Conservation (phyloP, 2,797 vertebrate species). For the Ataeniobius toweri region DNA sequence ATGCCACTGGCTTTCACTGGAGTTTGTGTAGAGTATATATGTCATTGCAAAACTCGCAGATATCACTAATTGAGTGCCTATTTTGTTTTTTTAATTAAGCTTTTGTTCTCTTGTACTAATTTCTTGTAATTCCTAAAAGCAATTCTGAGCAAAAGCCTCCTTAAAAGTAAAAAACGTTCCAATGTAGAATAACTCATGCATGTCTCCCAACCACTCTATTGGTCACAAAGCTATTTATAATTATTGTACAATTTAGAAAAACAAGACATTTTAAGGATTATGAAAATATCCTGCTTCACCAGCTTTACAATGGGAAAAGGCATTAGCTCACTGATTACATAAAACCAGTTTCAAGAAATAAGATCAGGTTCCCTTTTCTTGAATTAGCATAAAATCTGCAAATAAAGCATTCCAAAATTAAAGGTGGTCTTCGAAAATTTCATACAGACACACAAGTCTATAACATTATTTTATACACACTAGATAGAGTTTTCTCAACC, state of each 20-base stretch:
- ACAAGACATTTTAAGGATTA: constrained; percentile 74
- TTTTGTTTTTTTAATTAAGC: constrained; percentile 21
- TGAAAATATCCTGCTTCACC: constrained; percentile 74
- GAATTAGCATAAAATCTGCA: constrained; percentile 36
- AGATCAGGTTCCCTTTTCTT: constrained; percentile 20
- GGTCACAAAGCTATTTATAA: constrained; percentile 78
- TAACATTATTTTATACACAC: constrained; percentile 18
- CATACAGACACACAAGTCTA: constrained; percentile 24
- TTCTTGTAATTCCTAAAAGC: constrained; percentile 23
- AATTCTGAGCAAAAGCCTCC: constrained; percentile 63
- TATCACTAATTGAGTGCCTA: constrained; percentile 34
- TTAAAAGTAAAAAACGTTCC: constrained; percentile 51
- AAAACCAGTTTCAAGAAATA: constrained; percentile 48
- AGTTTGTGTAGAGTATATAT: constrained; percentile 39
- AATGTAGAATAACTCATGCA: constrained; percentile 70
- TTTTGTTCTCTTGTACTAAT: constrained; percentile 54
- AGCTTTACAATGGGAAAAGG: constrained; percentile 63
- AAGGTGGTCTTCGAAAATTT: constrained; percentile 35
- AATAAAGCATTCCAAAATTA: constrained; percentile 53
- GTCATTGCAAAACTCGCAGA: constrained; percentile 46
- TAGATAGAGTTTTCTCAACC: constrained; percentile 32
- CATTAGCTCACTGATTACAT: constrained; percentile 44
- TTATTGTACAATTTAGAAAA: constrained; percentile 82
- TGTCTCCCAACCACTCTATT: constrained; percentile 63
- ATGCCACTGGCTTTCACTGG: constrained; percentile 29